A percentile compares a stretch with the other conserved stretches of the same genome.
These are phyloP conservation scores for Anthonomus grandis DNA, from an alignment of 1,140 invertebrate species.

Conservation along the genomic window DNA sequence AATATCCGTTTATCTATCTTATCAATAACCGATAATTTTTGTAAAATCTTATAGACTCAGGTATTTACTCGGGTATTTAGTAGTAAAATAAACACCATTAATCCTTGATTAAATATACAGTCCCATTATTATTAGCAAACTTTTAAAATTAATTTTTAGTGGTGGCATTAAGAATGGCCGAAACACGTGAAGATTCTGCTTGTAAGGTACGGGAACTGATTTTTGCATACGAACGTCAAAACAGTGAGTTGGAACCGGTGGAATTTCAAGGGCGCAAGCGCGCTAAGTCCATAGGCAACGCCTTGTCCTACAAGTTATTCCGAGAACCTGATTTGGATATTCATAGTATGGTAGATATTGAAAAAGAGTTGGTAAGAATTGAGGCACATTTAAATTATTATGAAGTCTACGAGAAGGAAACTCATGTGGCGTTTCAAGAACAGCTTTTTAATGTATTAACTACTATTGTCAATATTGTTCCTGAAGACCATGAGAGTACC, in stretches of 20 bases:
- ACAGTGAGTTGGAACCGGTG: neutral
- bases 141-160: conserved; percentile 1
- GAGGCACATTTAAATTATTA: conserved; percentile 24
- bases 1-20: no score
- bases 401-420: conserved; percentile 27
- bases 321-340: conserved; percentile 17
- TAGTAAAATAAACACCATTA: no score
- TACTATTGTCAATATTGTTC: conserved; percentile 22
- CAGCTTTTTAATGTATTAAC: conserved; percentile 27
- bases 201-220: conserved; percentile 1
- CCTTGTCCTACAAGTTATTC: conserved; percentile 20
- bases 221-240: conserved; percentile 4
- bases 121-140: no score
- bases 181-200: neutral
- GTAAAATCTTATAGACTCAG: no score
- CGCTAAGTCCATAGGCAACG: conserved; percentile 27
- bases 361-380: conserved; percentile 25
- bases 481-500: conserved; percentile 16
- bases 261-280: conserved; percentile 1
- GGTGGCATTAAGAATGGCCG: neutral
- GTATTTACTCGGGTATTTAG: no score
- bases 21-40: no score
- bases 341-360: conserved; percentile 18
- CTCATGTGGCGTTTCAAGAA: conserved; percentile 30
- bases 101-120: no score